Percentiles rank a stretch among this genome's conserved stretches.
These are phyloP conservation scores for Hippopotamus amphibius DNA, from an alignment of 2,113 vertebrate species.

Conservation along the genomic window DNA sequence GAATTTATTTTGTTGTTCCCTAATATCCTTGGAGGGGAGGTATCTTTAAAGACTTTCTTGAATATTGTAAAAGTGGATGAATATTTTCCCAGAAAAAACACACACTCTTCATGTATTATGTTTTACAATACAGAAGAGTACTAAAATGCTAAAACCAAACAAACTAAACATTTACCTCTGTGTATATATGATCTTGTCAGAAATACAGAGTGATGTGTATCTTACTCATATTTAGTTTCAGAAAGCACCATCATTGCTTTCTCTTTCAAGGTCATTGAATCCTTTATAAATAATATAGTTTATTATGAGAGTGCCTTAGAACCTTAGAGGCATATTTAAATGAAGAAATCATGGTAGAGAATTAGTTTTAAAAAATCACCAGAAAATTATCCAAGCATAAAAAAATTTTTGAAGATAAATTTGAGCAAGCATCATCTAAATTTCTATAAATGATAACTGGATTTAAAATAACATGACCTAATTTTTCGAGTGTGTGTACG, in stretches of 20 bases:
- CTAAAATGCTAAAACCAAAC: slow-evolving; percentile 61
- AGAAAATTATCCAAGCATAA: slow-evolving; percentile 37
- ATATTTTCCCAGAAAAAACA: slow-evolving; percentile 37
- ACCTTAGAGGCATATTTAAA: not conserved
- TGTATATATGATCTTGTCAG: slow-evolving; percentile 1
- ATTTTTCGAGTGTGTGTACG: not conserved
- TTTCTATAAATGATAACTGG: slow-evolving; percentile 35
- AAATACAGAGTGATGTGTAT: slow-evolving; percentile 5
- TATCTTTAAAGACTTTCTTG: slow-evolving; percentile 60
- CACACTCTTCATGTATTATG: not conserved
- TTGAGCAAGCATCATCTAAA: slow-evolving; percentile 14
- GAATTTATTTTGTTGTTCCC: slow-evolving; percentile 64
- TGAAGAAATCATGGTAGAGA: slow-evolving; percentile 22
- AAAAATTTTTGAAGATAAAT: slow-evolving; percentile 32
- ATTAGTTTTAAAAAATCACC: slow-evolving; percentile 31
- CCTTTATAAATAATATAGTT: slow-evolving; percentile 53
- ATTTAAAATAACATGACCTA: slow-evolving; percentile 43
- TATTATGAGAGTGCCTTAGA: not conserved
- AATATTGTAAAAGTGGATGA: not conserved
- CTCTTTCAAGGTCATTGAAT: slow-evolving; percentile 59
- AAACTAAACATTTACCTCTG: slow-evolving; percentile 50
- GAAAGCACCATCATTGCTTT: slow-evolving; percentile 35
- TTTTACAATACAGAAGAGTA: not conserved
- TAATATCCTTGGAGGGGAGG: not conserved
- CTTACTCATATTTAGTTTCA: slow-evolving; percentile 59